Conservation (phyloP, 1,140 invertebrate species). For the Temnothorax nylanderi region DNA sequence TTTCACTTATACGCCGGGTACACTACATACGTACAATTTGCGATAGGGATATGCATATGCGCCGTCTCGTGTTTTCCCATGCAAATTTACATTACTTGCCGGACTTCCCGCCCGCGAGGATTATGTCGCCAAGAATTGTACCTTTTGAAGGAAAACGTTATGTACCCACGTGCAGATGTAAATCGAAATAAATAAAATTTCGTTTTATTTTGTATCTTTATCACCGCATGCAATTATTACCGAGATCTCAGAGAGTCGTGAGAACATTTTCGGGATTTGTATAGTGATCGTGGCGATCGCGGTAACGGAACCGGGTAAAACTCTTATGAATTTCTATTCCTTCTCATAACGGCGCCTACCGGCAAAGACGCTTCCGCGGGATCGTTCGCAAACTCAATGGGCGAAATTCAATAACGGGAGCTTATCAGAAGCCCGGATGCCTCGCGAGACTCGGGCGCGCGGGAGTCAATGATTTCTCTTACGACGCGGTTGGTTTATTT, state of each 20-base stretch:
- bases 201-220: background rate
- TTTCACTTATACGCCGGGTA: slow-evolving; percentile 70
- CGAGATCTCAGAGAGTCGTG: background rate
- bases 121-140: background rate
- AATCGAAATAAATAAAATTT: background rate
- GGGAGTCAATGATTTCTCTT: slow-evolving; percentile 68
- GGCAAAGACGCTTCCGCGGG: slow-evolving; percentile 27
- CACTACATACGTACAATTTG: slow-evolving; percentile 31
- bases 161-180: background rate
- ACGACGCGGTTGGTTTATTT: slow-evolving; percentile 68
- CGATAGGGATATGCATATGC: slow-evolving; percentile 35
- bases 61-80: slow-evolving; percentile 29
- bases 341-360: background rate
- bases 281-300: background rate
- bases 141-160: background rate
- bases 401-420: slow-evolving; percentile 58
- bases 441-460: slow-evolving; percentile 14
- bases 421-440: slow-evolving; percentile 48
- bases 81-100: slow-evolving; percentile 52
- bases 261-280: background rate
- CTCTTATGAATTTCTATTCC: slow-evolving; percentile 13
- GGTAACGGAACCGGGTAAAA: slow-evolving; percentile 4
- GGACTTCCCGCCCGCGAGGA: background rate
- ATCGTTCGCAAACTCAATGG: slow-evolving; percentile 40
- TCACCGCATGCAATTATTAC: too few relatives aligned